Percentiles rank a stretch among this genome's conserved stretches.
Evolutionary conservation across 2,888 invertebrate species (phyloP).

Genomic region (Melipona beecheii): DNA sequence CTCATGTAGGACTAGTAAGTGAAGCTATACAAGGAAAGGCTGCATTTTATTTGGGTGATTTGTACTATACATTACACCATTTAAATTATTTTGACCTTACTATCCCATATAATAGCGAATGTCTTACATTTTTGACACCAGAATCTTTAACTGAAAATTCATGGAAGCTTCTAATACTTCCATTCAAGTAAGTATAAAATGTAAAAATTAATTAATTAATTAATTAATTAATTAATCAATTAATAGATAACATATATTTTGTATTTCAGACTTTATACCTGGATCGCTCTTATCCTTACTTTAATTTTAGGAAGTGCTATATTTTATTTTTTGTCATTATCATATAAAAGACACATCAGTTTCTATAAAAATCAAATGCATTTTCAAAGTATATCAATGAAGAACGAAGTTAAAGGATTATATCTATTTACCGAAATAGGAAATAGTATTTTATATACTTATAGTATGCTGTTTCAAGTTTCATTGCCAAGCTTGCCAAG

Average conservation of each 20-base stretch:
- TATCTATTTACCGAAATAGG: constrained; percentile 90
- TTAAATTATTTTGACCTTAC: constrained; percentile 90
- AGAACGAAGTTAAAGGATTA: constrained; percentile 84
- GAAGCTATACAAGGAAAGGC: constrained; percentile 89
- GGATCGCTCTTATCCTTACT: constrained; percentile 90
- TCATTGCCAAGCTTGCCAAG: constrained; percentile 91
- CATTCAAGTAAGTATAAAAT: constrained; percentile 87
- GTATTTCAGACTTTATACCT: constrained; percentile 88
- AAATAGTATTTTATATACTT: constrained; percentile 92
- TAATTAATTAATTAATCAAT: no score
- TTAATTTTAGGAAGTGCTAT: constrained; percentile 87
- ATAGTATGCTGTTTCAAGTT: constrained; percentile 92
- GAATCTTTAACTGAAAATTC: constrained; percentile 92
- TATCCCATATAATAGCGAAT: constrained; percentile 92
- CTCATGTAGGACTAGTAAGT: constrained; percentile 90
- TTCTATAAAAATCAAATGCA: constrained; percentile 42
- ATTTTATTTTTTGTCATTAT: constrained; percentile 58
- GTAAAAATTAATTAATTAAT: background rate
- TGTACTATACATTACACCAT: constrained; percentile 90
- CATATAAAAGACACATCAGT: constrained; percentile 55
- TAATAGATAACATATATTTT: background rate
- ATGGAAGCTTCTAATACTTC: constrained; percentile 92
- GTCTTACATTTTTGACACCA: constrained; percentile 93
- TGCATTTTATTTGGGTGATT: constrained; percentile 91
- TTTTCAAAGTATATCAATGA: constrained; percentile 21